Base-by-base conservation (phyloP, 2,113 vertebrate genomes). In the Hippoglossus stenolepis region DNA sequence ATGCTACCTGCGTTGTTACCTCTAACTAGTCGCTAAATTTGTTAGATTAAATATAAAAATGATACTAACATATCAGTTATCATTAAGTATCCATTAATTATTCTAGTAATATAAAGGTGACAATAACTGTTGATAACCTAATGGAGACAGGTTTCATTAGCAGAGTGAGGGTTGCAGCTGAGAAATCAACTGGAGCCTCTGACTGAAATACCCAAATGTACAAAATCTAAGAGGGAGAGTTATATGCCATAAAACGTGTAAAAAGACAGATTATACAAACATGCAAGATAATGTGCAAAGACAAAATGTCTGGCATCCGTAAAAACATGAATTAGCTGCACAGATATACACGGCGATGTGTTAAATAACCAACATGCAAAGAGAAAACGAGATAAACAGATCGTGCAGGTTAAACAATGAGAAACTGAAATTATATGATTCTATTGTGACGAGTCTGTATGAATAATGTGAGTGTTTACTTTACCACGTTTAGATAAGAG, bases 401-500 rank as follows among this genome's bases (percentile, higher is more conserved):
- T 3, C 59, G 7, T 35, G 47, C 56, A 54, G 21, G 28, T 51
- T 51, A 0, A 53, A 13, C 11, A 59, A 6, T 6, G 53, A 57
- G 31, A 53, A 3, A 3, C 12, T 2, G 38, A 11, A 8, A 43
- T n/a, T 8, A 31, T 4, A 49, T 2, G 5, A 7, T 15, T 0
- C 9, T 38, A 9, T 65, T 54, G 15, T 26, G 10, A 20, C 2
- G 7, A 21, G 0, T 31, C 31, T 1, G 31, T 31, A 6, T 7
- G 31, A 31, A 31, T 6, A 31, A 7, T 31, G 31, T 31, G 6
- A 5, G 31, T 31, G 31, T 77, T 64, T 73, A 23, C 20, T 67
- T 86, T 86, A 86, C 82, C 86, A 1, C 20, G 63, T 82, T 59
- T 53, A 24, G 60, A 65, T 10, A 10, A 31, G 11, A 1, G 68